These are phyloP conservation scores for Nesospiza acunhae DNA, from an alignment of 2,113 vertebrate genomes.

Conservation along the genomic window DNA sequence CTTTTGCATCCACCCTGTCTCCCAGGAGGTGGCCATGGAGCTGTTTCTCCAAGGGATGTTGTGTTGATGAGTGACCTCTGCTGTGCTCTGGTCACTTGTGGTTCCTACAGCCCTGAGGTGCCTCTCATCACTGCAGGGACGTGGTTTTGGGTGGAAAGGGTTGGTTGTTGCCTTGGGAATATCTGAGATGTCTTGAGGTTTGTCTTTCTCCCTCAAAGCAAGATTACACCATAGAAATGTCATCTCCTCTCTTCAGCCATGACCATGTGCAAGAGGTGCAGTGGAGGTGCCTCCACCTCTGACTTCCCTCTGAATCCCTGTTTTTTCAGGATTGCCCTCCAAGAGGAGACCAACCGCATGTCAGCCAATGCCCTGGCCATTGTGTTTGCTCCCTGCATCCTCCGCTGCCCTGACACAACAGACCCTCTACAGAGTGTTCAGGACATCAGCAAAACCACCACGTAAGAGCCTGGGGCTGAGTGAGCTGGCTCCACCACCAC, in stretches of 20 bases:
- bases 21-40: background rate
- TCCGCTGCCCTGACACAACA: constrained; percentile 92
- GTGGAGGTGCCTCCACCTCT: background rate
- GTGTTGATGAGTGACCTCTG: background rate
- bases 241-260: background rate
- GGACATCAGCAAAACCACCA: constrained; percentile 97
- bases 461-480: constrained; percentile 75
- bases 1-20: background rate
- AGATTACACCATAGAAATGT: background rate
- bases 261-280: background rate
- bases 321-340: constrained; percentile 85
- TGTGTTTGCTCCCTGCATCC: constrained; percentile 97
- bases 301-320: background rate
- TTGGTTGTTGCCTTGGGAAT: background rate
- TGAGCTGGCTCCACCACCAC: background rate
- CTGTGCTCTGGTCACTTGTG: background rate
- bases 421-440: constrained; percentile 95
- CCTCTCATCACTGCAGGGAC: background rate
- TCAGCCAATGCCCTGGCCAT: constrained; percentile 97
- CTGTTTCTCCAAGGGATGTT: background rate
- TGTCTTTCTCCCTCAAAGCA: background rate
- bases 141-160: background rate
- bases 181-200: background rate
- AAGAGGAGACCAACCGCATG: constrained; percentile 98
- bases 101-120: fast-evolving